These are phyloP conservation scores for Promerops cafer DNA, from an alignment of 2,113 vertebrate genomes.

Conservation along the genomic window DNA sequence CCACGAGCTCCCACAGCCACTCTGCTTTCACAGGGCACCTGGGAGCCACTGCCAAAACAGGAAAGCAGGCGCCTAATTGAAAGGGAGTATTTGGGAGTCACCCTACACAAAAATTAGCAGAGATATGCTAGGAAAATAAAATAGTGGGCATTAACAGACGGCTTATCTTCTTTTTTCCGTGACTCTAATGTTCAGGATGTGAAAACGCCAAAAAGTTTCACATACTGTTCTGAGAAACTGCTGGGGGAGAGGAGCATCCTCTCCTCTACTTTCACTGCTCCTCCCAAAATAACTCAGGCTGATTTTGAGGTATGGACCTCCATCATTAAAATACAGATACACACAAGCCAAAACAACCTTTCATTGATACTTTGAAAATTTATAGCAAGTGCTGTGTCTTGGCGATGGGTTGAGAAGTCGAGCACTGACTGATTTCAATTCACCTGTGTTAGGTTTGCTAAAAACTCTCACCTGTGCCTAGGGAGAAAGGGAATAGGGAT, in stretches of 20 bases:
- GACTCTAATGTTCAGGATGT: not conserved
- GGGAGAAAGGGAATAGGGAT: not conserved
- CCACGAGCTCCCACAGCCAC: not conserved
- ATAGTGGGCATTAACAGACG: not conserved
- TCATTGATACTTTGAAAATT: not conserved
- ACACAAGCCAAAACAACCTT: not conserved
- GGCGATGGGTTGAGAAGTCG: accelerated
- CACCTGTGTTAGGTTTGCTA: not conserved
- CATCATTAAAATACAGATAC: not conserved
- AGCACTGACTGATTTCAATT: not conserved
- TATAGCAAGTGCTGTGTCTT: not conserved
- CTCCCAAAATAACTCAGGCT: not conserved
- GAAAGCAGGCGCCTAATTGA: conserved; percentile 66
- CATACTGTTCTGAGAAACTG: conserved; percentile 19
- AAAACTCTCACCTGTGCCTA: not conserved
- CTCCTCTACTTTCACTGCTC: not conserved
- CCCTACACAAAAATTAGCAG: conserved; percentile 43
- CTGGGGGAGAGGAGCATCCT: not conserved
- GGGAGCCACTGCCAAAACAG: conserved; percentile 60
- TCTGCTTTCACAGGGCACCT: conserved; percentile 53
- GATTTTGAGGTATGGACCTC: not conserved
- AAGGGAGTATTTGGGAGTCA: conserved; percentile 62
- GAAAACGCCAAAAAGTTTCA: conserved; percentile 29
- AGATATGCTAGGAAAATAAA: conserved; percentile 65
- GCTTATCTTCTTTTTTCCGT: conserved; percentile 58